Evolutionary conservation across 2,113 vertebrate genomes (phyloP).

Genomic region (Aegotheles bennettii): DNA sequence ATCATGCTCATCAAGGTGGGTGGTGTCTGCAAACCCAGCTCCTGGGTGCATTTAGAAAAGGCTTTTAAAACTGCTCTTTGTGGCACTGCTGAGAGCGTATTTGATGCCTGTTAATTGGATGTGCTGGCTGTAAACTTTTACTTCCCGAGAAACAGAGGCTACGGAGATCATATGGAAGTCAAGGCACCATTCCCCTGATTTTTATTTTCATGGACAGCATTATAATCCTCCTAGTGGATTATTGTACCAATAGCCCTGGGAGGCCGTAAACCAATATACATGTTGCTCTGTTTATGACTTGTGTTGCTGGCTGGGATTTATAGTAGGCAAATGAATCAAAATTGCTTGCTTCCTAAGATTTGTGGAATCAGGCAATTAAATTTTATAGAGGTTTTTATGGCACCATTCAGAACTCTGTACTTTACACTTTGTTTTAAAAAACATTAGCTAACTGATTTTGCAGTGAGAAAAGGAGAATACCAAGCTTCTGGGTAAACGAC

Average conservation of each 20-base stretch:
- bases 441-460: not conserved
- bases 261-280: not conserved
- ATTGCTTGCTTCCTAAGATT: not conserved
- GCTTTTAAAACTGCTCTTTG: not conserved
- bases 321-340: not conserved
- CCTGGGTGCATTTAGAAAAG: not conserved
- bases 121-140: not conserved
- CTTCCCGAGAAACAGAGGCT: not conserved
- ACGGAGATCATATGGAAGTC: not conserved
- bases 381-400: not conserved
- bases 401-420: not conserved
- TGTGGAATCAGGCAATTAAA: not conserved
- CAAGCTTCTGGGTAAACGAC: not conserved
- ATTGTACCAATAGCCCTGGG: not conserved
- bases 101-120: not conserved
- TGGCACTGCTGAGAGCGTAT: not conserved
- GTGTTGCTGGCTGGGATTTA: not conserved
- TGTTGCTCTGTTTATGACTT: not conserved
- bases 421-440: not conserved
- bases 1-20: constrained; percentile 83
- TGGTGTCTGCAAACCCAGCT: not conserved
- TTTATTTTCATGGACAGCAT: not conserved
- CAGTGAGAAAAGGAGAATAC: not conserved
- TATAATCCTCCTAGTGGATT: not conserved
- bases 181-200: not conserved